A percentile compares a stretch with the other conserved stretches of the same genome.
Evolutionary conservation across 2,113 vertebrate genomes (phyloP).

Genomic region (Carettochelys insculpta): DNA sequence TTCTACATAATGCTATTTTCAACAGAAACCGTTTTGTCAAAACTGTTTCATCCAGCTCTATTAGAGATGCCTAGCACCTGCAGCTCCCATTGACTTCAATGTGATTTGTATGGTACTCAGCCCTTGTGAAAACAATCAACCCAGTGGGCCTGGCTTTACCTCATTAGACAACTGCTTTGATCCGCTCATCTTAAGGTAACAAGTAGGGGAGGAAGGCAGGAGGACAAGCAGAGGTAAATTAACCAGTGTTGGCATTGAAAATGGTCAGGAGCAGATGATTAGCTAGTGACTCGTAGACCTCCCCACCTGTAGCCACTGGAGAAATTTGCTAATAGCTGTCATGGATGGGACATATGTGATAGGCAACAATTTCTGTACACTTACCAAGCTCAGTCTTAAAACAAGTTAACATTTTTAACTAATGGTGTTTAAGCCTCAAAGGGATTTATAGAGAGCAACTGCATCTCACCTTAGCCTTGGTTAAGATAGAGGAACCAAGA

Average conservation of each 20-base stretch:
- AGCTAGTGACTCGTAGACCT: neutral
- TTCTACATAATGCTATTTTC: neutral
- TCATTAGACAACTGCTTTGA: neutral
- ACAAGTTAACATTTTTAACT: too few relatives aligned
- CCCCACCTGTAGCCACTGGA: too few relatives aligned
- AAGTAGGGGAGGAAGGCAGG: neutral
- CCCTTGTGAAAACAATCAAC: neutral
- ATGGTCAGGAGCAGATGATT: neutral
- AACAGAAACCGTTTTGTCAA: neutral
- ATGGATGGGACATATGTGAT: too few relatives aligned
- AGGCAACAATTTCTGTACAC: too few relatives aligned
- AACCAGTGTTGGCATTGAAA: neutral
- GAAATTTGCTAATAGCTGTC: too few relatives aligned
- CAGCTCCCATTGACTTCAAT: neutral
- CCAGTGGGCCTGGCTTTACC: neutral
- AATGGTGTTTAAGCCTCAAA: too few relatives aligned
- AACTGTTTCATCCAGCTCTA: neutral
- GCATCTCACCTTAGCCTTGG: too few relatives aligned
- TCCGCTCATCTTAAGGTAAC: neutral
- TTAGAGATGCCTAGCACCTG: neutral
- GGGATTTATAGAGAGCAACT: too few relatives aligned
- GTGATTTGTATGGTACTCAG: neutral
- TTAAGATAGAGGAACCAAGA: too few relatives aligned
- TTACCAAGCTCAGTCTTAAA: too few relatives aligned
- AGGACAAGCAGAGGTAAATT: neutral